These are phyloP conservation scores for Laupala kohalensis DNA, from an alignment of 1,140 invertebrate genomes.

Conservation along the genomic window DNA sequence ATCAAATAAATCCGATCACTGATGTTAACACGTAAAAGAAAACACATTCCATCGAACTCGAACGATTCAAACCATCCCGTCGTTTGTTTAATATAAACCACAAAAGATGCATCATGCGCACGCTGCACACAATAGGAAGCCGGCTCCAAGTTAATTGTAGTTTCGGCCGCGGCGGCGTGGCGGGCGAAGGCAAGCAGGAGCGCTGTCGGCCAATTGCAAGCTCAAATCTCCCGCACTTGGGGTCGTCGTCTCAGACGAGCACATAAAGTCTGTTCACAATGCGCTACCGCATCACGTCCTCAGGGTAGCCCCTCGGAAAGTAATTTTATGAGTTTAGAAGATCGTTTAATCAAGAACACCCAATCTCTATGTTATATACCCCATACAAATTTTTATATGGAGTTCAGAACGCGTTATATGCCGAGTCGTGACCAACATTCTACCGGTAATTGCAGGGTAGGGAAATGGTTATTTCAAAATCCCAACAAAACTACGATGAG, in stretches of 20 bases:
- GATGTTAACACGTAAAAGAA: too few species aligned
- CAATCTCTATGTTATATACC: not conserved
- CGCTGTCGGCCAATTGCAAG: not conserved
- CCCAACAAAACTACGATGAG: not conserved
- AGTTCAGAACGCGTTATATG: not conserved
- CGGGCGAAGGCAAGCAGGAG: too few species aligned
- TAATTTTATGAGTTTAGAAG: not conserved
- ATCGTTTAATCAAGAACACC: not conserved
- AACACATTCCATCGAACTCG: too few species aligned
- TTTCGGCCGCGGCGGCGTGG: not conserved
- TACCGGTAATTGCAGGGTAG: not conserved
- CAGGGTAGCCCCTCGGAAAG: not conserved
- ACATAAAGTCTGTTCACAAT: not conserved
- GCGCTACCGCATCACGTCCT: not conserved
- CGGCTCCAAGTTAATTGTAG: not conserved
- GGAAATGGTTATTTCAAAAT: not conserved
- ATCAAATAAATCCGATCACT: too few species aligned
- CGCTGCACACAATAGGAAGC: not conserved
- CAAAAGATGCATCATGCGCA: not conserved
- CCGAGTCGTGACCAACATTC: not conserved
- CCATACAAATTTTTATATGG: not conserved
- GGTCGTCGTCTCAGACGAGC: not conserved
- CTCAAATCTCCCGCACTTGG: not conserved
- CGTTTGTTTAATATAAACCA: too few species aligned
- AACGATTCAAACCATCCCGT: too few species aligned